Evolutionary conservation across 2,113 vertebrate species (phyloP).

Genomic region (Seriola aureovittata): DNA sequence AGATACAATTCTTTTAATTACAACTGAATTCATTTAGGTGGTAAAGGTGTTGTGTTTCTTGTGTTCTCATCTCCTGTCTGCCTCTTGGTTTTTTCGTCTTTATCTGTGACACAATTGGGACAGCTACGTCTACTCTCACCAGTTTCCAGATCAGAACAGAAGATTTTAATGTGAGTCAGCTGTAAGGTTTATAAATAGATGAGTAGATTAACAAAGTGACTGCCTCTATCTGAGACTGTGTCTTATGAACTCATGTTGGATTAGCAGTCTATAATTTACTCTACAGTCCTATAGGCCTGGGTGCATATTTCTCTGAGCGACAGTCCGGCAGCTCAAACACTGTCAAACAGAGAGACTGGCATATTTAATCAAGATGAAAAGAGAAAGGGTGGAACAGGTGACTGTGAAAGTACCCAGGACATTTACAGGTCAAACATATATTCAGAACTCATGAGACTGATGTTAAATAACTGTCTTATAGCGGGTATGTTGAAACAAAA

Average conservation of each 20-base stretch:
- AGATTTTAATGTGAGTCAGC: slow-evolving; percentile 17
- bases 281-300: background rate
- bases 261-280: slow-evolving; percentile 53
- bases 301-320: slow-evolving; percentile 27
- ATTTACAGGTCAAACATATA: background rate
- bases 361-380: slow-evolving; percentile 63
- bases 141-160: slow-evolving; percentile 7
- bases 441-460: slow-evolving; percentile 4
- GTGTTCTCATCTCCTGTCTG: background rate
- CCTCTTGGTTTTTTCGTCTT: background rate
- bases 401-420: slow-evolving; percentile 44
- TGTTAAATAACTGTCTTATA: background rate
- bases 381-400: slow-evolving; percentile 34
- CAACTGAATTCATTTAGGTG: background rate
- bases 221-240: background rate
- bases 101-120: background rate
- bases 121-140: background rate
- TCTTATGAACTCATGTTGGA: slow-evolving; percentile 29
- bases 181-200: slow-evolving; percentile 30
- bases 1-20: background rate
- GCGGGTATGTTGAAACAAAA: background rate
- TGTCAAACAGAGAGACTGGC: slow-evolving; percentile 51
- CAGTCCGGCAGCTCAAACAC: slow-evolving; percentile 36
- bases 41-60: background rate
- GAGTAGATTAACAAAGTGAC: slow-evolving; percentile 42